phyloP scores from a whole-genome alignment of 1,140 invertebrate genomes.

The Zaprionus africanus region DNA sequence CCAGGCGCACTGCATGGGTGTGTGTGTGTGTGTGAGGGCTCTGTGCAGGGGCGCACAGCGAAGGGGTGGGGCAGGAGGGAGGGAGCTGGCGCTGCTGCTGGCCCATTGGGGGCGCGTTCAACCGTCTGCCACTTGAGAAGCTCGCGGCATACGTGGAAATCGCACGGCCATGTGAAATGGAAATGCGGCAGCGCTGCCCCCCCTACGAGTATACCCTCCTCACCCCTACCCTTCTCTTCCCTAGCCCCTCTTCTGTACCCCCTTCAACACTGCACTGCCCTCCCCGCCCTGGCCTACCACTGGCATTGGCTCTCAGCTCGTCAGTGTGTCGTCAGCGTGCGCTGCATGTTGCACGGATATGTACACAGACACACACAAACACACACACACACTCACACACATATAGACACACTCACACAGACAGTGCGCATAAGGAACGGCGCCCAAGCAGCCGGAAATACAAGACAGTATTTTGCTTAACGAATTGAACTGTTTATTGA shows the following conservation, averaged over 20 bases:
- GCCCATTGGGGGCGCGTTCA: constrained; percentile 52
- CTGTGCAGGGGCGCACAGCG: not conserved
- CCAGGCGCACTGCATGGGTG: constrained; percentile 53
- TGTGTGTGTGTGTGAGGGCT: constrained; percentile 16
- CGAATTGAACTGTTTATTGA: constrained; percentile 65
- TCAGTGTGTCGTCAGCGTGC: constrained; percentile 33
- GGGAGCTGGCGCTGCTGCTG: not conserved
- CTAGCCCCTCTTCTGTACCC: not conserved
- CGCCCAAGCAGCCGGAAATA: constrained; percentile 71
- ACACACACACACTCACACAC: not conserved
- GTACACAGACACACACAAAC: not conserved
- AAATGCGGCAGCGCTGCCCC: constrained; percentile 42
- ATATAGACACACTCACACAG: not conserved
- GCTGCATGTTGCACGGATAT: constrained; percentile 60
- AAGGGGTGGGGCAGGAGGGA: not conserved
- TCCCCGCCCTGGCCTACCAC: not conserved
- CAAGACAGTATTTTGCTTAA: constrained; percentile 68
- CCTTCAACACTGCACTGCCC: not conserved
- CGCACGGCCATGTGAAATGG: constrained; percentile 73
- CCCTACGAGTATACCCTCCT: not conserved
- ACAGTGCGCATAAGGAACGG: constrained; percentile 21
- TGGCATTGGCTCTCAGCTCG: constrained; percentile 7
- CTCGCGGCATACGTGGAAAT: constrained; percentile 72
- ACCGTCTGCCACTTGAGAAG: constrained; percentile 73
- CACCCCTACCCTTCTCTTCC: not conserved